Conservation (phyloP, 1,140 invertebrate species). For the Pararge aegeria region DNA sequence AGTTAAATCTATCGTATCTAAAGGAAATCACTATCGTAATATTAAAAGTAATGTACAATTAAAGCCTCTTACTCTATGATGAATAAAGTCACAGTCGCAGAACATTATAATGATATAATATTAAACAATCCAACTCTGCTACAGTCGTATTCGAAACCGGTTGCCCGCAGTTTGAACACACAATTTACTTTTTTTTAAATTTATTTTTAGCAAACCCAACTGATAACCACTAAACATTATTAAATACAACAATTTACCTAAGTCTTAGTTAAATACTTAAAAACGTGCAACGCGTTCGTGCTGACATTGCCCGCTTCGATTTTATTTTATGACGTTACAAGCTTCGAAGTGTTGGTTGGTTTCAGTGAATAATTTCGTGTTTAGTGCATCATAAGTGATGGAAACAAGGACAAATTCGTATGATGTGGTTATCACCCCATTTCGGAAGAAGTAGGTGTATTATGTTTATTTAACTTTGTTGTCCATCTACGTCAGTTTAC, state of each 20-base stretch:
- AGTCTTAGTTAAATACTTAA: slow-evolving; percentile 2
- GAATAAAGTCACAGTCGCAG: slow-evolving; percentile 2
- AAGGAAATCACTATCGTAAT: no score
- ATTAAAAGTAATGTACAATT: neutral
- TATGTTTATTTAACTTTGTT: neutral
- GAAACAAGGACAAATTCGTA: slow-evolving; percentile 9
- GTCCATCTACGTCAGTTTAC: no score
- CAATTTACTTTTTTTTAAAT: slow-evolving; percentile 9
- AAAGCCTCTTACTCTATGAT: neutral
- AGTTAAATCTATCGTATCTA: no score
- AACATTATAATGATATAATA: slow-evolving; percentile 17
- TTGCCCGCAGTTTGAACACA: slow-evolving; percentile 12
- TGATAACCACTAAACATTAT: slow-evolving; percentile 13
- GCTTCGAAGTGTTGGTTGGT: neutral
- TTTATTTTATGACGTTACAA: slow-evolving; percentile 1
- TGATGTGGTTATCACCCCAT: slow-evolving; percentile 8
- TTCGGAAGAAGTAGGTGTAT: slow-evolving; percentile 23
- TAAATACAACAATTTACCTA: neutral
- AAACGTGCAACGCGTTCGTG: slow-evolving; percentile 2
- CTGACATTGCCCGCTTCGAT: neutral
- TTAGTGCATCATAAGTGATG: slow-evolving; percentile 12
- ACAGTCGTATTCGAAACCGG: slow-evolving; percentile 18
- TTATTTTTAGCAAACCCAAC: slow-evolving; percentile 1
- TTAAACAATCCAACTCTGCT: slow-evolving; percentile 13
- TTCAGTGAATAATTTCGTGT: neutral